phyloP scores from a whole-genome alignment of 1,140 invertebrate genomes.

The Tetramorium alpestre region DNA sequence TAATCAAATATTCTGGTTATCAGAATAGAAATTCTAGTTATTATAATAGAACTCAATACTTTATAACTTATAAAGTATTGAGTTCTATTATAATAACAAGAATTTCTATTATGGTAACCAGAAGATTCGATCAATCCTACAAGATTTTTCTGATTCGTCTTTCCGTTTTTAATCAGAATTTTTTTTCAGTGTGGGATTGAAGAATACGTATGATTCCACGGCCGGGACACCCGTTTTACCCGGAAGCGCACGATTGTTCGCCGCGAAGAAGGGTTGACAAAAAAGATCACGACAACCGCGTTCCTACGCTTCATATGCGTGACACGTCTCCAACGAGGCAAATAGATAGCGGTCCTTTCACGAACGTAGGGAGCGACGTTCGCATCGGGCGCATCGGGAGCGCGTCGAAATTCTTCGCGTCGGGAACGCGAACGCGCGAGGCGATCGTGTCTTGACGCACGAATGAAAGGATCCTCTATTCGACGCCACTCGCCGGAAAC shows the following conservation, averaged over 20 bases:
- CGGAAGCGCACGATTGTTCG: neutral
- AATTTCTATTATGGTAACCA: too few relatives aligned
- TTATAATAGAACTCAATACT: too few relatives aligned
- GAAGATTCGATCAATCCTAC: too few relatives aligned
- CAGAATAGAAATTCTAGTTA: too few relatives aligned
- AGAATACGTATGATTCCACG: too few relatives aligned
- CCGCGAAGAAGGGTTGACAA: neutral
- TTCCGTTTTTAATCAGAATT: too few relatives aligned
- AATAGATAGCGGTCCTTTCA: slow-evolving; percentile 50
- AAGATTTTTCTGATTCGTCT: too few relatives aligned
- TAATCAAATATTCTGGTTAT: too few relatives aligned
- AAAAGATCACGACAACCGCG: neutral
- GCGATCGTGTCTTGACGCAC: slow-evolving; percentile 34
- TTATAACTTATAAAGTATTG: too few relatives aligned
- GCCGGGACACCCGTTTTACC: neutral
- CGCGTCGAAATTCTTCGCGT: slow-evolving; percentile 21
- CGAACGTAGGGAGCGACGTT: slow-evolving; percentile 18
- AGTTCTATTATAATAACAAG: too few relatives aligned
- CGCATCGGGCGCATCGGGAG: neutral
- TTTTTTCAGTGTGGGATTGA: neutral
- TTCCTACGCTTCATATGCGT: neutral
- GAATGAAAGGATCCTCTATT: slow-evolving; percentile 48
- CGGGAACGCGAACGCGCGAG: slow-evolving; percentile 5
- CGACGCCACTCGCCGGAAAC: slow-evolving; percentile 32
- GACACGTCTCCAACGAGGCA: slow-evolving; percentile 40